These are phyloP conservation scores for Sebastes trivittatus DNA, from an alignment of 2,797 vertebrate genomes.

Conservation along the genomic window DNA sequence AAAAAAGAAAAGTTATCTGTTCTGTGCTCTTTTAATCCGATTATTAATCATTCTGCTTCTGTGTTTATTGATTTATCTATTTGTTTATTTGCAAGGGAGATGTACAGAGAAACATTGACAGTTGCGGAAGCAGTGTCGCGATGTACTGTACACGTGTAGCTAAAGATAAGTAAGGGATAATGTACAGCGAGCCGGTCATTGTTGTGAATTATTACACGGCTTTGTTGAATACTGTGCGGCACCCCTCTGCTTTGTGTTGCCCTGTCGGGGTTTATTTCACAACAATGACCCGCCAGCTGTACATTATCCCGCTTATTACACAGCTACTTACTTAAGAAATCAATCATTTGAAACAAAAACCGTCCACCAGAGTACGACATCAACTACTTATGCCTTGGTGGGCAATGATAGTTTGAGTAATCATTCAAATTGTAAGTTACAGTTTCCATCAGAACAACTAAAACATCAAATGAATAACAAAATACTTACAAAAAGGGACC, in stretches of 20 bases:
- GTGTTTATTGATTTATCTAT: background rate
- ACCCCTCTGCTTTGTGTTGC: no score
- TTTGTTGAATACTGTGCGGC: no score
- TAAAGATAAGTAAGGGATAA: background rate
- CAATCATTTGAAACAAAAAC: no score
- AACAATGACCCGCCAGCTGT: no score
- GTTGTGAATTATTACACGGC: no score
- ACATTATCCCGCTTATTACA: no score
- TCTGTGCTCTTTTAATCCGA: background rate
- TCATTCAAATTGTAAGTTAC: background rate
- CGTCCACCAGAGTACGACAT: accelerated
- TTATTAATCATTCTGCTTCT: background rate
- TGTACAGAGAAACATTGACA: background rate
- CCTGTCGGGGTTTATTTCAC: no score
- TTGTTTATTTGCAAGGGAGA: background rate
- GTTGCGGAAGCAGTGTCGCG: background rate
- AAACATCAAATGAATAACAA: background rate
- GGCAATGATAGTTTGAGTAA: background rate
- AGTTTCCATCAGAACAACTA: background rate
- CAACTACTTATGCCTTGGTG: background rate
- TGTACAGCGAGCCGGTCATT: no score
- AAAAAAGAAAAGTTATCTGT: background rate
- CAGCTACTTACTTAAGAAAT: no score
- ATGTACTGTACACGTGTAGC: background rate
- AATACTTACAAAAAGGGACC: background rate